Conservation (phyloP, 2,888 invertebrate genomes). For the Netelia fuscicornis region DNA sequence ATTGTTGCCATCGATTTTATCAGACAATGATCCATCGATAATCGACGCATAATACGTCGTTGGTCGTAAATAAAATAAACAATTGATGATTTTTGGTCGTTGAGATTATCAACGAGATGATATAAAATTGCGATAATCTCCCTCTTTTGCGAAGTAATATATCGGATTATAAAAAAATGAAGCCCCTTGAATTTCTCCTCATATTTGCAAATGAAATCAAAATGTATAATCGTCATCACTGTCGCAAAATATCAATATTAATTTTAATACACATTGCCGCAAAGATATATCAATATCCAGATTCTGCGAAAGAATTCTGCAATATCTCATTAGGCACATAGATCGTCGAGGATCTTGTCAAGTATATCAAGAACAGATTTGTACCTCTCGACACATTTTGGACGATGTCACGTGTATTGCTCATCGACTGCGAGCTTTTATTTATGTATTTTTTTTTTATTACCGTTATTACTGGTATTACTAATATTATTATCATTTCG, state of each 20-base stretch:
- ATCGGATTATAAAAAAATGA: conserved; percentile 18
- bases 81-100: conserved; percentile 19
- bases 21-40: conserved; percentile 49
- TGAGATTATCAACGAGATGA: conserved; percentile 1
- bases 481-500: not conserved
- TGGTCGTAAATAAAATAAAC: conserved; percentile 9
- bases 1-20: conserved; percentile 15
- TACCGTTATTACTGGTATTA: conserved; percentile 10
- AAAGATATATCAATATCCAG: no score
- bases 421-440: not conserved
- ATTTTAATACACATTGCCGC: no score
- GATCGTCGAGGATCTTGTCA: no score
- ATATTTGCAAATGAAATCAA: conserved; percentile 59
- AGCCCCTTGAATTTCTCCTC: conserved; percentile 29
- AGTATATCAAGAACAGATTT: no score
- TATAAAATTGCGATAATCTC: conserved; percentile 23
- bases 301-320: no score
- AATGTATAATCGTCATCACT: conserved; percentile 9
- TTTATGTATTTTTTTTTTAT: conserved; percentile 2
- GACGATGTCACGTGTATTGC: conserved; percentile 1
- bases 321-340: no score
- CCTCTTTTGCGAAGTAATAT: not conserved
- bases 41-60: conserved; percentile 41
- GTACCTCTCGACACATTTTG: no score
- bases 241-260: no score